These are phyloP conservation scores for Ammodytes dubius DNA, from an alignment of 2,113 vertebrate species.

Conservation along the genomic window DNA sequence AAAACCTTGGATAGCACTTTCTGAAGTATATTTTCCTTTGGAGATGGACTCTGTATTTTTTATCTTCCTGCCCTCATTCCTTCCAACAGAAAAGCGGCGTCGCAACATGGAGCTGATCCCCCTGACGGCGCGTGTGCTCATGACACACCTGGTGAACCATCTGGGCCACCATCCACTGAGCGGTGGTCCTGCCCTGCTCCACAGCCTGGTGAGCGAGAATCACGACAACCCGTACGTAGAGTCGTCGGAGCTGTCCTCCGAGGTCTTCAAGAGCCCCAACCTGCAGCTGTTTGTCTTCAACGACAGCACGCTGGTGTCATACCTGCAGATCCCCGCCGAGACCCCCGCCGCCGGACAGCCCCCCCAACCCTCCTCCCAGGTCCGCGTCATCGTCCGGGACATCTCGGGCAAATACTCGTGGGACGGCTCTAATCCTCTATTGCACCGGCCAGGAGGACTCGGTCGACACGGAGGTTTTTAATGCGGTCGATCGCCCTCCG, in stretches of 20 bases:
- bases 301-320: constrained; percentile 96
- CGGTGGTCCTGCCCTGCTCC: constrained; percentile 93
- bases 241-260: constrained; percentile 92
- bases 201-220: constrained; percentile 95
- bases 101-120: constrained; percentile 95
- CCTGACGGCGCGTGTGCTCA: constrained; percentile 94
- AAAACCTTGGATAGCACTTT: neutral
- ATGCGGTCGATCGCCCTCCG: constrained; percentile 32
- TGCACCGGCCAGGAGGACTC: constrained; percentile 88
- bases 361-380: constrained; percentile 85
- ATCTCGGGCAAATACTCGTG: constrained; percentile 99
- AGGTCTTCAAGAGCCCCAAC: constrained; percentile 97
- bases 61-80: constrained; percentile 15
- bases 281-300: constrained; percentile 97
- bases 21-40: constrained; percentile 22
- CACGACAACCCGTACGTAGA: constrained; percentile 94
- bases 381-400: constrained; percentile 95
- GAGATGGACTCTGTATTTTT: constrained; percentile 20
- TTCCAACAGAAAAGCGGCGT: constrained; percentile 89
- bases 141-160: constrained; percentile 98
- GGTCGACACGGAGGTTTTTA: constrained; percentile 49
- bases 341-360: constrained; percentile 54
- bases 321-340: constrained; percentile 91
- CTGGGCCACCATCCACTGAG: constrained; percentile 94
- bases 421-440: constrained; percentile 92